Evolutionary conservation across 2,113 vertebrate species (phyloP).

Genomic region (Alligator mississippiensis): DNA sequence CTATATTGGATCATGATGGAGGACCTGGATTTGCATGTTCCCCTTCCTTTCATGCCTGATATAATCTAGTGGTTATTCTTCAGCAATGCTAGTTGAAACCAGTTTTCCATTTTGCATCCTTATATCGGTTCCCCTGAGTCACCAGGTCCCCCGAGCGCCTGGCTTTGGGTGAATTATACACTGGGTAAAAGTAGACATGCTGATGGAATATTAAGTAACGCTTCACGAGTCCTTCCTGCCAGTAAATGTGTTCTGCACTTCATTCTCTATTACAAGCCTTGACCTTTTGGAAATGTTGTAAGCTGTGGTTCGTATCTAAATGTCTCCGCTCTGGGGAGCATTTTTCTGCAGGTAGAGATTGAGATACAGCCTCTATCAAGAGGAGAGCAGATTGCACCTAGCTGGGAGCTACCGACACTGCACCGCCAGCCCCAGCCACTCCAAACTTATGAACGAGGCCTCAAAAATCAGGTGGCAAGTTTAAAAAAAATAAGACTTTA

Average conservation of each 20-base stretch:
- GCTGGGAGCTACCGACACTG: constrained; percentile 52
- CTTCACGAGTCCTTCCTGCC: constrained; percentile 19
- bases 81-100: not conserved
- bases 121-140: not conserved
- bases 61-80: not conserved
- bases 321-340: constrained; percentile 60
- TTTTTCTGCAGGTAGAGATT: constrained; percentile 60
- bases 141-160: not conserved
- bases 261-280: not conserved
- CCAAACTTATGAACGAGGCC: constrained; percentile 44
- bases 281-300: constrained; percentile 62
- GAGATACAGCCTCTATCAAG: constrained; percentile 66
- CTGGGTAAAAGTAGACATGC: constrained; percentile 49
- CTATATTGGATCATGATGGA: no score
- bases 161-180: not conserved
- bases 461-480: constrained; percentile 53
- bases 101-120: not conserved
- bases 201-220: constrained; percentile 21
- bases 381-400: constrained; percentile 61
- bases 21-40: not conserved
- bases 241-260: constrained; percentile 15
- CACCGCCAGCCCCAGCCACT: constrained; percentile 46
- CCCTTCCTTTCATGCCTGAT: not conserved
- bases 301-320: constrained; percentile 40
- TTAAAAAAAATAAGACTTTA: not conserved